A percentile compares a stretch with the other conserved stretches of the same genome.
Evolutionary conservation across 1,140 invertebrate genomes (phyloP).

Genomic region (Eriosoma lanigerum): DNA sequence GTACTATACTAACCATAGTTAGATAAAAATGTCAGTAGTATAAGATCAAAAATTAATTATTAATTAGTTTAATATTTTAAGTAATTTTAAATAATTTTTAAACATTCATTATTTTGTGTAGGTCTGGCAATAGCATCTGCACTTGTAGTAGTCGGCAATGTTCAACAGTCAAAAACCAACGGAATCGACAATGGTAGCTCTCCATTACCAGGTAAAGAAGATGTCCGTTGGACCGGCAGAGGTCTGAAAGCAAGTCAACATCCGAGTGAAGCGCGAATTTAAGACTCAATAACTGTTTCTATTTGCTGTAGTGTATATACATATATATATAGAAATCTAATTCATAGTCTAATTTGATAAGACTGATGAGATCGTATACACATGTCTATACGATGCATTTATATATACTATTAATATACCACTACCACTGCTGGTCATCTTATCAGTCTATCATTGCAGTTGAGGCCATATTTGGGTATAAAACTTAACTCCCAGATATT

Average conservation of each 20-base stretch:
- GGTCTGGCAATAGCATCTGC: slow-evolving; percentile 83
- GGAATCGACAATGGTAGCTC: slow-evolving; percentile 31
- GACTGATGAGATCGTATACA: slow-evolving; percentile 50
- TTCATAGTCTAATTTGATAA: slow-evolving; percentile 38
- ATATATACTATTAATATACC: not conserved
- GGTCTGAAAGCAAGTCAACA: slow-evolving; percentile 45
- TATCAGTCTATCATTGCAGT: not conserved
- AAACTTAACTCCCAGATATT: no score
- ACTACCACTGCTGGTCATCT: not conserved
- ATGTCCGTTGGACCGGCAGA: slow-evolving; percentile 37
- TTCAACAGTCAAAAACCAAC: slow-evolving; percentile 32
- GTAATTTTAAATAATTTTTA: no score
- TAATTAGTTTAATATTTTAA: no score
- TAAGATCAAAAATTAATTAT: no score
- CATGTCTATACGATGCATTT: slow-evolving; percentile 37
- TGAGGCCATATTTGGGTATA: no score
- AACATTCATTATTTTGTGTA: slow-evolving; percentile 57
- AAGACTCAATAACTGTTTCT: not conserved
- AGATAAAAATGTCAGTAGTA: no score
- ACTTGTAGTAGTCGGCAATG: slow-evolving; percentile 78
- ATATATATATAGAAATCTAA: not conserved
- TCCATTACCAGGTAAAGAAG: slow-evolving; percentile 39
- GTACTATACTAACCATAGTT: no score
- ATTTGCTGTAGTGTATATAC: not conserved
- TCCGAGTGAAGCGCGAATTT: slow-evolving; percentile 40